A percentile compares a stretch with the other conserved stretches of the same genome.
These are phyloP conservation scores for Podargus strigoides DNA, from an alignment of 2,797 vertebrate genomes.

Conservation along the genomic window DNA sequence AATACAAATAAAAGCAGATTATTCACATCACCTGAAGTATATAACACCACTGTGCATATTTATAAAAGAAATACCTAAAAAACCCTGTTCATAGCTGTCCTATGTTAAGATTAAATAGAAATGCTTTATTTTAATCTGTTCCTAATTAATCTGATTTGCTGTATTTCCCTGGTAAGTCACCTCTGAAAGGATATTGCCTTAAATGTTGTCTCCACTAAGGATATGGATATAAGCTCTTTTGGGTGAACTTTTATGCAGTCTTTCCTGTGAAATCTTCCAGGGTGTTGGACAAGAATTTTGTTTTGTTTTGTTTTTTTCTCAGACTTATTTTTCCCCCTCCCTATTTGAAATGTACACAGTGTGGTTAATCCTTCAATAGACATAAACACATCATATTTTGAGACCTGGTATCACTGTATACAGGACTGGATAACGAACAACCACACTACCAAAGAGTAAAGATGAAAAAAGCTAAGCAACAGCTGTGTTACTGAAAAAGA, in stretches of 20 bases:
- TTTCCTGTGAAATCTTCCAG: neutral
- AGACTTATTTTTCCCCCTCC: neutral
- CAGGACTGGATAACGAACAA: neutral
- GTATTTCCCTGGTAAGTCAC: neutral
- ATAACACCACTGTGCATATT: neutral
- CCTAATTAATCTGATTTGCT: neutral
- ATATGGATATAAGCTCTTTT: neutral
- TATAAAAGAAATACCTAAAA: neutral
- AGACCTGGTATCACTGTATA: neutral
- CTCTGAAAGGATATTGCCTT: neutral
- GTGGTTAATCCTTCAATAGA: neutral
- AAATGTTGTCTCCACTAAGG: neutral
- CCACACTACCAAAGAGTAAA: neutral
- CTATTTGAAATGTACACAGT: neutral
- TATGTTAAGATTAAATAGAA: neutral
- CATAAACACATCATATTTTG: neutral
- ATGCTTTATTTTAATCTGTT: neutral
- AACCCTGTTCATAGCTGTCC: neutral
- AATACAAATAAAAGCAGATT: neutral
- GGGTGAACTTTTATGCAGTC: neutral
- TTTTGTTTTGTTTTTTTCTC: neutral
- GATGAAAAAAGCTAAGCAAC: neutral
- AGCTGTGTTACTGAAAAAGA: neutral
- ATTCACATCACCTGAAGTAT: neutral
- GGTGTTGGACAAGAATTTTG: neutral